Evolutionary conservation across 2,113 vertebrate species (phyloP).

Genomic region (Marcusenius ussheri): DNA sequence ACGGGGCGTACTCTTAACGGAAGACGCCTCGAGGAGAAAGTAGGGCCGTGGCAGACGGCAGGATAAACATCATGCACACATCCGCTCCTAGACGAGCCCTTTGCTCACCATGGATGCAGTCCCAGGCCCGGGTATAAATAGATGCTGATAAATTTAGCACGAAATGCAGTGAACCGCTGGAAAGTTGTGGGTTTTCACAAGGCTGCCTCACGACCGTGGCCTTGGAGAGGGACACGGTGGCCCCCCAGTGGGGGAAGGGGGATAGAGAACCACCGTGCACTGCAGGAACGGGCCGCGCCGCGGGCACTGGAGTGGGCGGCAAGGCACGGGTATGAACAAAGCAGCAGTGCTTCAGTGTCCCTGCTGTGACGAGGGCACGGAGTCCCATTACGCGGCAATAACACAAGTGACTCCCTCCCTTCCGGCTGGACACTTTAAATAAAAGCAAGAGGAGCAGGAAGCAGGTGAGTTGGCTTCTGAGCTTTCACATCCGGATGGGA

Average conservation of each 20-base stretch:
- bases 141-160: constrained; percentile 11
- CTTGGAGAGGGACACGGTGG: not conserved
- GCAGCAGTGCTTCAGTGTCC: not conserved
- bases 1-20: not conserved
- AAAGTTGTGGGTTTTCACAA: not conserved
- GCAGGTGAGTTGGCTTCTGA: not conserved
- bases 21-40: not conserved
- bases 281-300: not conserved
- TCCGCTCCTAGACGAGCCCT: not conserved
- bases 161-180: not conserved
- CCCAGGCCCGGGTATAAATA: not conserved
- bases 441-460: not conserved
- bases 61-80: not conserved
- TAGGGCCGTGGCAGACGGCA: not conserved
- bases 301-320: not conserved
- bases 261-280: not conserved
- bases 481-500: not conserved
- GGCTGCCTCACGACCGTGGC: not conserved
- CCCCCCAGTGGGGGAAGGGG: not conserved
- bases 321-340: not conserved
- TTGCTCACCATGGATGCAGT: not conserved
- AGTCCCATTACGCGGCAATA: not conserved
- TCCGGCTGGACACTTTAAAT: not conserved
- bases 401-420: not conserved
- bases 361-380: not conserved